Evolutionary conservation across 2,113 vertebrate species (phyloP), one percentile per base, ranked within the genome.

Genomic region (Orientallactaga bullata): DNA sequence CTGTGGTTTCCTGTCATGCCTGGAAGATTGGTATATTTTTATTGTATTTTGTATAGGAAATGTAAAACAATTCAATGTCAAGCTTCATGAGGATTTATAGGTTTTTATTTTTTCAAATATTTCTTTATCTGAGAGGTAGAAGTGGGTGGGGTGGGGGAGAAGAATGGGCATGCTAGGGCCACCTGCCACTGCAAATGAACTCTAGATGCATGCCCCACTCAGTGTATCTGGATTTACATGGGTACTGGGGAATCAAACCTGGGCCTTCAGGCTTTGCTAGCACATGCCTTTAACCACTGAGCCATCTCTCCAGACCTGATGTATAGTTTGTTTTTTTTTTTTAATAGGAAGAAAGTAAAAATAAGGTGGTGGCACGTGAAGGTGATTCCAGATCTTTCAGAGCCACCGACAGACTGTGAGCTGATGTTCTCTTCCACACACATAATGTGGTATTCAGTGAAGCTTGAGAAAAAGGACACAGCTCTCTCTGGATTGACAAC

Each of bases 41-140:
- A 68, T 85, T 88, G 39, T 37, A 68, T 86, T 95, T 72, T 55
- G 26, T 85, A 76, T 55, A 89, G 35, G 69, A 89, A 84, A 72
- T 65, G 61, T 88, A 60, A 95, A 76, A 77, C 35, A 35, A 63
- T 55, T 58, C 71, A 37, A 1, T 55, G n/a, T 72, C 68, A 95
- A 5, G 55, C 51, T 76, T 90, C 51, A 72, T 24, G 72, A 72
- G 51, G n/a, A 23, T 9, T 55, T 55, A 55, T 15, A 55, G 55
- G 55, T 12, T 15, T 55, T 55, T 55, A 5, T 47, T 47, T 47
- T 47, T 47, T 12, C 10, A 55, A 55, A 47, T 47, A 47, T 47
- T 47, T 47, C 5, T 47, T 47, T 47, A 47, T 47, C 42, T 47
- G 42, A 47, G 42, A 47, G 42, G 8, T 6, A 47, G 42, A 47